Conservation (phyloP, 92 coral and sea anemone species). For the Umimayanthus kanabou region DNA sequence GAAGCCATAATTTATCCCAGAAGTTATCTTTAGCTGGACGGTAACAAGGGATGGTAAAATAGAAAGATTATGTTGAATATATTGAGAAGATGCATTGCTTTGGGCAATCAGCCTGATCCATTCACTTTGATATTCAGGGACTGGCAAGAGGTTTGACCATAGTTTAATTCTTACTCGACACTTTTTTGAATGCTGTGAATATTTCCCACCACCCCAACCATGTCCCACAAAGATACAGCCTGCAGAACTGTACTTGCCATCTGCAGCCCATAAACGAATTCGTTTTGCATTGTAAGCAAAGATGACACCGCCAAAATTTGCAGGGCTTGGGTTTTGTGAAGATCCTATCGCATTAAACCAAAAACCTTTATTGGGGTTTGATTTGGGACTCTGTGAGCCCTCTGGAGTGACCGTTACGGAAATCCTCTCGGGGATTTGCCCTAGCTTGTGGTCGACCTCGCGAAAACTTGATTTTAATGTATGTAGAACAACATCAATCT, state of each 20-base stretch:
- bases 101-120: constrained; percentile 73
- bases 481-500: constrained; percentile 69
- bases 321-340: constrained; percentile 79
- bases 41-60: constrained; percentile 69
- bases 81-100: constrained; percentile 64
- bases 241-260: constrained; percentile 52
- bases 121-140: constrained; percentile 70
- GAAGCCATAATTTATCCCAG: constrained; percentile 64
- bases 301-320: constrained; percentile 89
- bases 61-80: constrained; percentile 54
- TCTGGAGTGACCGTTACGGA: constrained; percentile 75
- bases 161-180: constrained; percentile 74
- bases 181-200: constrained; percentile 64
- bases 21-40: constrained; percentile 67
- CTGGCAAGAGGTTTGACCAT: constrained; percentile 82
- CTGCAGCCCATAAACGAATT: constrained; percentile 88
- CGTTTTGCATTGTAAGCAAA: constrained; percentile 85
- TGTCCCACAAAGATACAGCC: constrained; percentile 83
- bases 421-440: constrained; percentile 86
- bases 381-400: constrained; percentile 18
- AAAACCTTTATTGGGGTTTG: constrained; percentile 78
- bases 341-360: constrained; percentile 88
- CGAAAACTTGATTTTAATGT: constrained; percentile 47
- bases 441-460: constrained; percentile 73
- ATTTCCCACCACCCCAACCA: constrained; percentile 78